These are phyloP conservation scores for Acromyrmex charruanus DNA, from an alignment of 1,140 invertebrate genomes.

Conservation along the genomic window DNA sequence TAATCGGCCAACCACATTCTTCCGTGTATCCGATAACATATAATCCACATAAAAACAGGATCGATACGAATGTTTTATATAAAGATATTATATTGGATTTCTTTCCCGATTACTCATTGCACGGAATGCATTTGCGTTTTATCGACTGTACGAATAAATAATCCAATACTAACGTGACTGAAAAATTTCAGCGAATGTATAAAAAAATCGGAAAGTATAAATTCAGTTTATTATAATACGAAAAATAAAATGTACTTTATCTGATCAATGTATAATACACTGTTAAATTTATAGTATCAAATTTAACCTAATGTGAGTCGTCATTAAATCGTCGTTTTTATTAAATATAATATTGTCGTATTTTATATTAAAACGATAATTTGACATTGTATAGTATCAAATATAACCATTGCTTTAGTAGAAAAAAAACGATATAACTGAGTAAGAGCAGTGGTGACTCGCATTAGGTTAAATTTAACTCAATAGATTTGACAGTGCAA, in stretches of 20 bases:
- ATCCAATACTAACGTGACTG: slow-evolving; percentile 40
- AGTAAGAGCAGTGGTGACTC: no score
- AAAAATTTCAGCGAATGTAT: slow-evolving; percentile 20
- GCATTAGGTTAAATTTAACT: no score
- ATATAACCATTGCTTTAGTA: no score
- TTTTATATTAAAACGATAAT: no score
- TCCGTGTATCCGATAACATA: slow-evolving; percentile 47
- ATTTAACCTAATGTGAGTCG: no score
- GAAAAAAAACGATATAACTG: no score
- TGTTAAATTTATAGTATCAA: no score
- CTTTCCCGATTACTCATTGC: slow-evolving; percentile 7
- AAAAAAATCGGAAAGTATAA: neutral
- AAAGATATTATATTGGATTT: slow-evolving; percentile 62
- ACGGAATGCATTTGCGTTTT: slow-evolving; percentile 30
- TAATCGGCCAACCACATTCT: slow-evolving; percentile 54
- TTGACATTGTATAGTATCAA: no score
- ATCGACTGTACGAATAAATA: slow-evolving; percentile 42
- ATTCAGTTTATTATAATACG: neutral
- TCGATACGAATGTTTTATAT: slow-evolving; percentile 54
- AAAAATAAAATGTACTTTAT: slow-evolving; percentile 9
- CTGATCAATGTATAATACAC: neutral
- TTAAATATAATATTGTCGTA: no score
- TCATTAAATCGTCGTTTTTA: no score
- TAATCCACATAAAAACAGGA: slow-evolving; percentile 51
- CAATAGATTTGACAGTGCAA: neutral